Base-by-base conservation (phyloP, 2,888 invertebrate genomes). In the Atherix ibis region DNA sequence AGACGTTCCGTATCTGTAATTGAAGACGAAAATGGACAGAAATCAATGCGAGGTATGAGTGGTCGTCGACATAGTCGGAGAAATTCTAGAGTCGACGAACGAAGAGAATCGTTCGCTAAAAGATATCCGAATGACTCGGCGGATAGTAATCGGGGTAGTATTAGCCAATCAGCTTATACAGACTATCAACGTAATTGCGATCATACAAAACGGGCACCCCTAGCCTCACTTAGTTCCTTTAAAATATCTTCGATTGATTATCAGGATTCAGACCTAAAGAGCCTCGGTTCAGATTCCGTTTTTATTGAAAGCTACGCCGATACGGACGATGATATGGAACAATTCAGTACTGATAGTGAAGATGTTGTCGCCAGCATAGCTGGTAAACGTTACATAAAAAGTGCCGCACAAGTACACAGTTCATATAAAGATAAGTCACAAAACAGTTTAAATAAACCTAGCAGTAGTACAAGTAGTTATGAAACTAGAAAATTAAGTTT, bases 331-430 rank as follows among this genome's bases (percentile, higher is more conserved):
- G 84, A 84, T 50, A 76, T 83, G 47, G 36, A 81, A 49, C 80
- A 80, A 48, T 77, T 84, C 52, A 82, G 82, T 39, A 83, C 83
- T 25, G 84, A 84, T 52, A 84, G 81, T 49, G 82, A 81, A 44
- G 73, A 73, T 38, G 65, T 48, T 14, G 54, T 52, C 40, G 40
- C 47, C 10, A 43, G 44, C 9, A 8, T 22, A 22, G n/a, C n/a
- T n/a, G n/a, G n/a, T n/a, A n/a, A n/a, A n/a, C n/a, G n/a, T n/a
- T n/a, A n/a, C n/a, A n/a, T n/a, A n/a, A n/a, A n/a, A n/a, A n/a
- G n/a, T n/a, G n/a, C n/a, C n/a, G n/a, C n/a, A n/a, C n/a, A n/a
- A n/a, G n/a, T n/a, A n/a, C n/a, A n/a, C n/a, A n/a, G n/a, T n/a
- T n/a, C n/a, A n/a, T n/a, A n/a, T n/a, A n/a, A n/a, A n/a, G n/a